A percentile compares a stretch with the other conserved stretches of the same genome.
These are phyloP conservation scores for Drosophila truncata DNA, from an alignment of 1,140 invertebrate species.

Conservation along the genomic window DNA sequence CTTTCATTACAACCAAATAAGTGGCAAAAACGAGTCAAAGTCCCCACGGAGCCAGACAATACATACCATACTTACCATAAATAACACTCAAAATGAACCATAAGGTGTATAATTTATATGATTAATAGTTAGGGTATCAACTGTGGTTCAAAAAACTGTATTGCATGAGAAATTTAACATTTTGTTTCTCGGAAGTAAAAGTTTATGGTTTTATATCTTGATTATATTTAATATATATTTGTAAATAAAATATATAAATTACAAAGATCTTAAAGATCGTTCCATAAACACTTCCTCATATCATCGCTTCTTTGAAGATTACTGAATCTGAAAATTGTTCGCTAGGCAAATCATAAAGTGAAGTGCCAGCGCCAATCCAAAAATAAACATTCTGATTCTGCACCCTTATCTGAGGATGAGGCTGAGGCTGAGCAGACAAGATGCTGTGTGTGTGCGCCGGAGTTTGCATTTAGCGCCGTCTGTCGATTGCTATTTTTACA, in stretches of 20 bases:
- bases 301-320: conserved; percentile 2
- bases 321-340: conserved; percentile 12
- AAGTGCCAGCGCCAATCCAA: conserved; percentile 5
- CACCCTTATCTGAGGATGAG: conserved; percentile 25
- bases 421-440: neutral
- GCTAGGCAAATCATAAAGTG: conserved; percentile 12
- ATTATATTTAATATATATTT: neutral
- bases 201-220: neutral
- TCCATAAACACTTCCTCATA: neutral
- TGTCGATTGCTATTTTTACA: conserved; percentile 37
- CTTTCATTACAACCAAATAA: conserved; percentile 24
- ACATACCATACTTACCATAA: neutral
- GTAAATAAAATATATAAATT: neutral
- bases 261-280: neutral
- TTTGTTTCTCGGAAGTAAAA: neutral
- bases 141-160: neutral
- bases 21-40: neutral
- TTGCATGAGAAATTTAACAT: neutral
- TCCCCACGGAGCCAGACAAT: neutral
- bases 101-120: neutral
- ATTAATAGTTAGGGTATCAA: neutral
- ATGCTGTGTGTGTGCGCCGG: neutral
- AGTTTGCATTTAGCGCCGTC: conserved; percentile 52
- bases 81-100: neutral
- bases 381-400: conserved; percentile 36